phyloP scores from a whole-genome alignment of 2,797 vertebrate species.

The Micropoecilia bifurca region DNA sequence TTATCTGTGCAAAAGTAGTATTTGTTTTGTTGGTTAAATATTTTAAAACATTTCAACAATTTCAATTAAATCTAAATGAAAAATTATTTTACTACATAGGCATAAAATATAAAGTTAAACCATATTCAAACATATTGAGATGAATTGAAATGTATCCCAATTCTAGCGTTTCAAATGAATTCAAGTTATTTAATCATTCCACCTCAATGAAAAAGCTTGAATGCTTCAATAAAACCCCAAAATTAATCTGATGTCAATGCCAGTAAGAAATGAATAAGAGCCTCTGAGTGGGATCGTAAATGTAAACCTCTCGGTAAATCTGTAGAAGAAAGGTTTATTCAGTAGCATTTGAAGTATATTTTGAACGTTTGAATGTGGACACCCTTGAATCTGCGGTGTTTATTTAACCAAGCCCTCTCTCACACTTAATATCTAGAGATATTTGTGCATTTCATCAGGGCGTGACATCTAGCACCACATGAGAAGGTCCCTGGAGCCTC shows the following conservation, averaged over 20 bases:
- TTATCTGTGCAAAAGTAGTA: background rate
- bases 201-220: background rate
- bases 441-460: slow-evolving; percentile 41
- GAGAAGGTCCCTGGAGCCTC: slow-evolving; percentile 45
- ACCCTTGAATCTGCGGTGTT: background rate
- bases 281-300: background rate
- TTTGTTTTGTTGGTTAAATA: too few relatives aligned
- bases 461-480: slow-evolving; percentile 51
- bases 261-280: background rate
- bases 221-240: background rate
- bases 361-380: background rate
- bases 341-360: background rate
- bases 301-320: background rate
- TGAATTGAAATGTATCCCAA: too few relatives aligned
- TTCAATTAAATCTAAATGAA: too few relatives aligned
- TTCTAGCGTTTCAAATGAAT: background rate
- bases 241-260: background rate
- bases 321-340: background rate
- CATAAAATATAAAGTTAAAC: background rate
- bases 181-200: background rate
- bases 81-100: background rate
- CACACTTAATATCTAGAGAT: slow-evolving; percentile 26
- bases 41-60: too few relatives aligned
- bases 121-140: background rate
- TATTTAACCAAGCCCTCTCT: background rate